phyloP scores from a whole-genome alignment of 2,888 invertebrate genomes.

The Plebejus melissa region DNA sequence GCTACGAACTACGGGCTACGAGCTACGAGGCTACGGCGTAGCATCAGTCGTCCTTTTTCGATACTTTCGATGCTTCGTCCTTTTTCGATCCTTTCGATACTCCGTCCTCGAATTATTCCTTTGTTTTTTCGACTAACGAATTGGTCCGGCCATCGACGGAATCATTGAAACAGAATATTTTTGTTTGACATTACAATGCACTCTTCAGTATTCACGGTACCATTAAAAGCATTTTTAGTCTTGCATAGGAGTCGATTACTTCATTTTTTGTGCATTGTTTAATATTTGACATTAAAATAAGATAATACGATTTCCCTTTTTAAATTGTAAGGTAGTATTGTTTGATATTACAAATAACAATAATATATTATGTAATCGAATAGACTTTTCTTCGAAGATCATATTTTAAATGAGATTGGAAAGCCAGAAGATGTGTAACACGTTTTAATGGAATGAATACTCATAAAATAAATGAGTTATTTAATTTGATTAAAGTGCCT shows the following conservation, averaged over 20 bases:
- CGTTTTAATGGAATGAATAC: too few relatives aligned
- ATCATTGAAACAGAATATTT: constrained; percentile 42
- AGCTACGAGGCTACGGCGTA: constrained; percentile 45
- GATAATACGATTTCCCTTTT: too few relatives aligned
- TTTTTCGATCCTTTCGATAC: constrained; percentile 45
- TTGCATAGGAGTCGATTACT: background rate
- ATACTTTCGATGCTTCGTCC: constrained; percentile 63
- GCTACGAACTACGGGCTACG: constrained; percentile 43
- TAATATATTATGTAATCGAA: too few relatives aligned
- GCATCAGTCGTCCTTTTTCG: constrained; percentile 66
- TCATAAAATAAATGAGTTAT: too few relatives aligned
- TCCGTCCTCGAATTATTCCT: constrained; percentile 66
- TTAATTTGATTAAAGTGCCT: too few relatives aligned
- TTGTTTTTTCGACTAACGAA: constrained; percentile 70
- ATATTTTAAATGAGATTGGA: background rate
- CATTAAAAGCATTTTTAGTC: constrained; percentile 18
- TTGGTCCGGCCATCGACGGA: constrained; percentile 61
- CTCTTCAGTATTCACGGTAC: constrained; percentile 36
- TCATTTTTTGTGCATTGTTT: background rate
- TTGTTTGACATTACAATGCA: constrained; percentile 42
- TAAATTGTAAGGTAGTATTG: too few relatives aligned
- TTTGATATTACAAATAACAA: too few relatives aligned
- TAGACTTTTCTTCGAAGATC: background rate
- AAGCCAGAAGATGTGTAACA: too few relatives aligned
- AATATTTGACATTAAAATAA: background rate